Base-by-base conservation (phyloP, 2,888 invertebrate species). In the Phengaris arion region DNA sequence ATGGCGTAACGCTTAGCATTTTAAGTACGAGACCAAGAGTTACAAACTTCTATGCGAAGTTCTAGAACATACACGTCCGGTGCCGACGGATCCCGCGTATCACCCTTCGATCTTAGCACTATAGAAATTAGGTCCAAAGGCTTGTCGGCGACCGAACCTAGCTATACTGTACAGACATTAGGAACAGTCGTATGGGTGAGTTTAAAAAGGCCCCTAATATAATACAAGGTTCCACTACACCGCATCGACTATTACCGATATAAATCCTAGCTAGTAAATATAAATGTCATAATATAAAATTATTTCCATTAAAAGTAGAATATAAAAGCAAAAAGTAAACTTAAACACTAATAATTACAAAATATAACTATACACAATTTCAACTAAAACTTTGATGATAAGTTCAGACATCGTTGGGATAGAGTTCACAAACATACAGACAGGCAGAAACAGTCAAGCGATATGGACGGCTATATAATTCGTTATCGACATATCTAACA, bases 21-120 rank as follows among this genome's bases (percentile, higher is more conserved):
- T 68, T 68, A 68, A 68, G 68, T 68, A 68, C 68, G 46, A 68
- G 46, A 68, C 45, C 45, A 68, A 46, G 45, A n/a, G n/a, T 22
- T 59, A 55, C 48, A 48, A 10, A 59, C 59, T 59, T 59, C 22
- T 59, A 22, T 22, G 22, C 22, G 59, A 59, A 59, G 59, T 5
- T 59, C 9, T 59, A 15, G 22, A 59, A 59, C 48, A 48, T 6
- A 48, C 48, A 48, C 48, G 48, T 48, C 6, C 59, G 22, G 22
- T 22, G 22, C 22, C 22, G 59, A 59, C 59, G 9, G 10, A 1
- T 15, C 1, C 57, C 15, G 15, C 57, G n/a, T 15, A 15, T 8
- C 6, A 9, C 57, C 4, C 4, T 35, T 35, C 35, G 35, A 35
- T 35, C 35, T 35, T 35, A 35, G 3, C 35, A 4, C 35, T 15